Evolutionary conservation across 2,888 invertebrate species (phyloP), one percentile per base, ranked within the genome.

Genomic region (Heterodera filipjevi): DNA sequence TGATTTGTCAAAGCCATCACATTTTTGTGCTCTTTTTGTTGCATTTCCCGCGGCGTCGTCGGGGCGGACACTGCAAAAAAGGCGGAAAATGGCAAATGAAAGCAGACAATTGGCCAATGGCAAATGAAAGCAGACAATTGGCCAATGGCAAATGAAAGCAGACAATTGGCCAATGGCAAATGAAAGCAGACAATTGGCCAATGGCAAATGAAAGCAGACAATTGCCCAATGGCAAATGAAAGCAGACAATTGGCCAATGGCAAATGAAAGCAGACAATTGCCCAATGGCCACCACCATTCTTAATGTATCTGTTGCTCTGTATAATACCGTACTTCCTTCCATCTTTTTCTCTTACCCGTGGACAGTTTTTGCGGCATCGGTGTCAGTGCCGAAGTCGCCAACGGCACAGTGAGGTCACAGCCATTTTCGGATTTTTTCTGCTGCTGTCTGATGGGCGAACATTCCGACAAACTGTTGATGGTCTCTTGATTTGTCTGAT

Each of bases 1-100:
- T 14, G 2, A 32, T 68, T 35, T 12, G 19, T 35, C 68, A 22
- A 35, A 35, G 32, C 19, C 3, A 10, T 10, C 33, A 32, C 33
- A 19, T 68, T 35, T 35, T 35, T 32, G 33, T 68, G 68, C 14
- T 68, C 68, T 22, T 32, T 59, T 59, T 59, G 59, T 27, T 59
- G 59, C 59, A 27, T 59, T 59, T 68, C 68, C 19, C 68, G 33
- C 14, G 68, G 68, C 33, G 68, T 35, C 68, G 68, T 35, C 19
- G 68, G 68, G 16, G 68, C 68, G 35, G 68, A 68, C 16, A 35
- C 68, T 68, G 68, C 16, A 33, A 68, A 33, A 33, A 27, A 27
- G 6, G 27, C n/a, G 53, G 53, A 53, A 53, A 53, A 53, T 53
- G 53, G 19, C 53, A 53, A 53, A 22, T 6, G 14, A 53, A 39